Evolutionary conservation across 2,113 vertebrate species (phyloP).

Genomic region (Stercorarius parasiticus): DNA sequence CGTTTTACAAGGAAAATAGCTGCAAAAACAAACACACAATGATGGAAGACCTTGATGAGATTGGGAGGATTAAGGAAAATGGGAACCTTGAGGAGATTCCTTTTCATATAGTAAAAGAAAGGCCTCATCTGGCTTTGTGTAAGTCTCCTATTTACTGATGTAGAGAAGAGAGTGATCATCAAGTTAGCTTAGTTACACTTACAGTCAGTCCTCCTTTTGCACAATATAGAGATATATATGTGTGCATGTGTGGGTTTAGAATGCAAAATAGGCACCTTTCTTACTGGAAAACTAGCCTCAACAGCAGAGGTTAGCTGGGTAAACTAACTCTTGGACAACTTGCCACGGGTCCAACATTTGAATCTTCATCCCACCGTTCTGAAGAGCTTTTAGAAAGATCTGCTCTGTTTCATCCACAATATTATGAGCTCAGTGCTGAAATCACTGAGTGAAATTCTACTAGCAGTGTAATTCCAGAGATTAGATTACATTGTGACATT

Average conservation of each 20-base stretch:
- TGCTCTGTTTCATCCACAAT: background rate
- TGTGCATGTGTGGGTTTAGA: background rate
- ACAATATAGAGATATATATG: fast-evolving
- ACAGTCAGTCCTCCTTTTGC: background rate
- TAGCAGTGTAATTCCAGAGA: background rate
- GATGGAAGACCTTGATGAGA: background rate
- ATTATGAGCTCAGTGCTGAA: background rate
- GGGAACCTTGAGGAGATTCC: background rate
- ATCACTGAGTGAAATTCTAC: background rate
- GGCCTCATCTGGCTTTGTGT: background rate
- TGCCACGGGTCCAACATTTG: background rate
- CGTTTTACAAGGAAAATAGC: background rate
- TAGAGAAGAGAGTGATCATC: background rate
- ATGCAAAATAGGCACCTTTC: background rate
- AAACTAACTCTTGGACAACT: background rate
- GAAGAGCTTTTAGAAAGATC: background rate
- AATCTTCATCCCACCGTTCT: background rate
- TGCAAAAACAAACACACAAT: background rate
- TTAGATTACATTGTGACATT: background rate
- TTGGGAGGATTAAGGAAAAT: background rate
- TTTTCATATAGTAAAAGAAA: background rate
- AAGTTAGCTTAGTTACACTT: background rate
- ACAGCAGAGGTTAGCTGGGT: background rate
- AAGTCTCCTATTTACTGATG: background rate
- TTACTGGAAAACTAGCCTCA: background rate